Base-by-base conservation (phyloP, 2,888 invertebrate species). In the Ormyrus nitidulus region DNA sequence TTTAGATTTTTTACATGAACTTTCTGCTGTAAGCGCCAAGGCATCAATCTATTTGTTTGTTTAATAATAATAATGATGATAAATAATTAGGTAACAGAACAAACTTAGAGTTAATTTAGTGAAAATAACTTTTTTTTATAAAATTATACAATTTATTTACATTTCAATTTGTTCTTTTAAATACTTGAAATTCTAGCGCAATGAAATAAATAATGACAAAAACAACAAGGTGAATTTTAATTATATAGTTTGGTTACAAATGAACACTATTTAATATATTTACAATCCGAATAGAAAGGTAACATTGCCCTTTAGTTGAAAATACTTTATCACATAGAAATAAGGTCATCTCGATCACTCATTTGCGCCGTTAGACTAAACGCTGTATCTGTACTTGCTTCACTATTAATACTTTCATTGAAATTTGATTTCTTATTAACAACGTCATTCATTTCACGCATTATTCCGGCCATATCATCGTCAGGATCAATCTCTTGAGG, bases 311-410 rank as follows among this genome's bases (percentile, higher is more conserved):
- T 7, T 53, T n/a, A 34, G 34, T 13, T 19, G 5, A 64, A 9
- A 10, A 44, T 54, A 34, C 53, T 79, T 76, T 34, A 34, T 81
- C 51, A 81, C 56, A 77, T 77, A 0, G 81, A 87, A 77, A 86
- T 80, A 48, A 88, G 84, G 54, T 89, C 89, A 68, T 90, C 90
- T 64, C 85, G 89, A 77, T 90, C 89, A 66, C 90, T 90, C 84
- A 89, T 87, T 66, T 90, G 90, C 4, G 89, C 89, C 4, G 88
- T 88, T 44, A 90, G 83, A 84, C 90, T 90, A 61, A 90, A 89
- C 0, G 90, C 90, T n/a, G 90, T 90, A 59, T 90, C 90, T 3
- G 90, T 90, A 78, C 90, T 90, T 6, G 90, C 87, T 83, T 90
- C 90, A 77, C 90, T 90, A 59, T 88, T 88, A 9, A 89, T 79